Percentiles rank a stretch among this genome's conserved stretches.
phyloP scores from a whole-genome alignment of 2,113 vertebrate genomes.

The Synchiropus splendidus region DNA sequence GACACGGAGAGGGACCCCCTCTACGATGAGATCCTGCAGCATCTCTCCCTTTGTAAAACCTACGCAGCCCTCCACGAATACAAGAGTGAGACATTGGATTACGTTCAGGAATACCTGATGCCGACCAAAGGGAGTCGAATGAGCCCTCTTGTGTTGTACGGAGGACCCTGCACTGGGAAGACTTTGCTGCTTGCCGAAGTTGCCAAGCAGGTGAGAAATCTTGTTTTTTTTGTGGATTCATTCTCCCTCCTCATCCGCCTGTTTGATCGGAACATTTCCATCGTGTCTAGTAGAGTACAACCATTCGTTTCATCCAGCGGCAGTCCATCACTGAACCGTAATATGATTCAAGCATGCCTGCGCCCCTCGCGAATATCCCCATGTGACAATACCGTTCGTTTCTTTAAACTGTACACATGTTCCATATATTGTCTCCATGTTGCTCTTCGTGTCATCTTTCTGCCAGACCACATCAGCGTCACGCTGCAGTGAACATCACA shows the following conservation, averaged over 20 bases:
- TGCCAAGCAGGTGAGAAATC: constrained; percentile 81
- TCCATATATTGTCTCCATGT: too few species aligned
- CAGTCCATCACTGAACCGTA: too few species aligned
- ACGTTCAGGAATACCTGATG: constrained; percentile 85
- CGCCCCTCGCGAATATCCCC: too few species aligned
- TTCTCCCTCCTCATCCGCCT: too few species aligned
- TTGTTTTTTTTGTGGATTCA: too few species aligned
- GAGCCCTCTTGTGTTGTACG: constrained; percentile 83
- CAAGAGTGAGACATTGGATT: constrained; percentile 80
- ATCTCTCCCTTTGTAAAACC: constrained; percentile 87
- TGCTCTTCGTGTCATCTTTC: constrained; percentile 42
- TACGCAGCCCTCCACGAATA: constrained; percentile 85
- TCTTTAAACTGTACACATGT: too few species aligned
- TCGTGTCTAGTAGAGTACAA: too few species aligned
- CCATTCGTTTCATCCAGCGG: too few species aligned
- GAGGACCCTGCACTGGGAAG: constrained; percentile 97
- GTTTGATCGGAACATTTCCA: too few species aligned
- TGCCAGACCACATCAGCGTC: constrained; percentile 29
- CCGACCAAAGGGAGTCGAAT: constrained; percentile 79
- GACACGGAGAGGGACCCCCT: constrained; percentile 86
- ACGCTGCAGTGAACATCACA: too few species aligned
- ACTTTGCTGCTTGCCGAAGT: constrained; percentile 88
- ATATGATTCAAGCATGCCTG: too few species aligned
- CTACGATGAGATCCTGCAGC: constrained; percentile 92
- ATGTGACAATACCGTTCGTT: too few species aligned